Percentiles rank a stretch among this genome's conserved stretches.
phyloP scores from a whole-genome alignment of 2,113 vertebrate species.

The Cinclus mexicanus region DNA sequence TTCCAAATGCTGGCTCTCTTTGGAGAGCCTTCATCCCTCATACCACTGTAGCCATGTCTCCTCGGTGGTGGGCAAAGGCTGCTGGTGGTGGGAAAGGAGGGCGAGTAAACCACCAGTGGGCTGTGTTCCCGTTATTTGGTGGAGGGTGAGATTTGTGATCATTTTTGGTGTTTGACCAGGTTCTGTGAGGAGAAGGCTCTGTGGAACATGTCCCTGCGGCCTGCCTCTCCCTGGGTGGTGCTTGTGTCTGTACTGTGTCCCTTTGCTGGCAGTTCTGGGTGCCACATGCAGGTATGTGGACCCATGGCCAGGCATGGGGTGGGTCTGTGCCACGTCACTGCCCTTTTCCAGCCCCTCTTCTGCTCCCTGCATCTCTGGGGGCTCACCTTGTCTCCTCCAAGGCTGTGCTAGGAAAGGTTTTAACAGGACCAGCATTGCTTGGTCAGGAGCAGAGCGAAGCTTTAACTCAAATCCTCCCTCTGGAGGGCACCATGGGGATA shows the following conservation, averaged over 20 bases:
- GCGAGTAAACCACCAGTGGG: neutral
- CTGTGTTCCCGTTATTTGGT: rapidly evolving
- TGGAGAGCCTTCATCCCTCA: neutral
- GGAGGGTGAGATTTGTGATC: neutral
- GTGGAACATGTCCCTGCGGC: neutral
- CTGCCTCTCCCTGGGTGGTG: neutral
- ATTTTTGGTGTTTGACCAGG: rapidly evolving
- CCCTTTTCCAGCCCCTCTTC: neutral
- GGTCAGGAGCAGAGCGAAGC: neutral
- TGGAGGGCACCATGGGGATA: neutral
- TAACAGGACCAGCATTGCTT: rapidly evolving
- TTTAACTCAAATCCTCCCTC: neutral
- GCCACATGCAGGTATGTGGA: rapidly evolving
- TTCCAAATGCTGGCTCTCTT: neutral
- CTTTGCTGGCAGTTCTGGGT: neutral
- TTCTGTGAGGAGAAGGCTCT: neutral
- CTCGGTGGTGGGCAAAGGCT: neutral
- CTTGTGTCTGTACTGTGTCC: neutral
- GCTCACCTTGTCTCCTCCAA: neutral
- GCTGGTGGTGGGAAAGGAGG: neutral
- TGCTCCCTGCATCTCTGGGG: neutral
- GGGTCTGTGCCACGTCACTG: neutral
- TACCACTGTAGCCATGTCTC: neutral
- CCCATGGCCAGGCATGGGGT: neutral
- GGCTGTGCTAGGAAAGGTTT: neutral